Evolutionary conservation across 2,113 vertebrate species (phyloP).

Genomic region (Cephalopholis sonnerati): DNA sequence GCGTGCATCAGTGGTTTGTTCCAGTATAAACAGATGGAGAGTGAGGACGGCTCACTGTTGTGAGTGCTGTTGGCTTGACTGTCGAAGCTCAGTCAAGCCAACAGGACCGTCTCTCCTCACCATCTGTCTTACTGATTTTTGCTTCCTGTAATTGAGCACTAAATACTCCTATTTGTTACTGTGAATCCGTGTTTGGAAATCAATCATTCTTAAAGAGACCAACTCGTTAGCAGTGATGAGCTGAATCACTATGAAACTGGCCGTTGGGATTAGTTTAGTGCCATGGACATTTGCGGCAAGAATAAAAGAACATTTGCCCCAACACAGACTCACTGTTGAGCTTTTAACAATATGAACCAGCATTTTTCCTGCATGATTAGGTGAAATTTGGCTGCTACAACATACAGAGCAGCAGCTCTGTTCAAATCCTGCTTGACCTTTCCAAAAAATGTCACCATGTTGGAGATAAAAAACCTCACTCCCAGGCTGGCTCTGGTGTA

Average conservation of each 20-base stretch:
- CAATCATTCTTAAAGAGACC: not conserved
- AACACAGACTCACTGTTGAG: not conserved
- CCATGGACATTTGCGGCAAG: not conserved
- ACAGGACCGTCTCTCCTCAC: conserved; percentile 38
- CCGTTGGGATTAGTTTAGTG: not conserved
- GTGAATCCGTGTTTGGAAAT: conserved; percentile 10
- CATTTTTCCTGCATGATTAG: not conserved
- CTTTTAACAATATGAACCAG: not conserved
- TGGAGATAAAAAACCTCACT: not conserved
- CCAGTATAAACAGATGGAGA: conserved; percentile 54
- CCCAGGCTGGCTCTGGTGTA: not conserved
- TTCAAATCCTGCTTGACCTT: not conserved
- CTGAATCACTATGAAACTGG: not conserved
- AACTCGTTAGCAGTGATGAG: conserved; percentile 1
- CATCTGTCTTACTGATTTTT: conserved; percentile 10
- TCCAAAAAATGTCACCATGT: not conserved
- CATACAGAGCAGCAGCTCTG: not conserved
- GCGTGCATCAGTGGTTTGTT: not conserved
- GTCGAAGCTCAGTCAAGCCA: conserved; percentile 26
- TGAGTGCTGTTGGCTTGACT: conserved; percentile 18
- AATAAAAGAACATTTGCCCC: not conserved
- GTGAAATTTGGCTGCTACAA: not conserved
- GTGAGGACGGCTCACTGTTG: conserved; percentile 23
- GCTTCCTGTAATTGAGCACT: not conserved
- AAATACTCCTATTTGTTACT: conserved; percentile 1